Evolutionary conservation across 2,888 invertebrate genomes (phyloP).

Genomic region (Eupithecia tripunctaria): DNA sequence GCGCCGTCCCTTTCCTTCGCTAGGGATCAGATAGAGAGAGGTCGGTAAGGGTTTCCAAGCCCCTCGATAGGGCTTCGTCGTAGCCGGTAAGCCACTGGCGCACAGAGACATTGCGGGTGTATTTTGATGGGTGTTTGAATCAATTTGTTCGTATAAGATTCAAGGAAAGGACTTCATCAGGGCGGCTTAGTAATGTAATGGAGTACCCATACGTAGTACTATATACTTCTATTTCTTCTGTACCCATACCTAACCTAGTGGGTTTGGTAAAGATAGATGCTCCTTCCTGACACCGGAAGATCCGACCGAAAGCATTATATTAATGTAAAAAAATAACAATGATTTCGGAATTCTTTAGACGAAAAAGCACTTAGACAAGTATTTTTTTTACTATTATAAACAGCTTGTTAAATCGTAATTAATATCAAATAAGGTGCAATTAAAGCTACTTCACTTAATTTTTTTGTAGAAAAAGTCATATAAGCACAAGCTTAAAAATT

Average conservation of each 20-base stretch:
- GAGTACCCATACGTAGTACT: not conserved
- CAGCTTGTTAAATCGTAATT: no score
- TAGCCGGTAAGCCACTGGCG: slow-evolving; percentile 40
- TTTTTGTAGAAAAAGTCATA: no score
- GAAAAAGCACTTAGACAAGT: no score
- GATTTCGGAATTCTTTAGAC: not conserved
- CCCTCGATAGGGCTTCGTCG: slow-evolving; percentile 57
- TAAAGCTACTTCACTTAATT: no score
- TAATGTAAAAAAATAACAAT: not conserved
- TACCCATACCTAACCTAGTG: not conserved
- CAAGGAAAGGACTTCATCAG: not conserved
- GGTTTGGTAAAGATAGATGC: not conserved
- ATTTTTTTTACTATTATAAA: no score
- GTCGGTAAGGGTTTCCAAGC: slow-evolving; percentile 46
- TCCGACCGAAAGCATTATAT: not conserved
- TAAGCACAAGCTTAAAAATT: no score
- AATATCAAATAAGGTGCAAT: no score
- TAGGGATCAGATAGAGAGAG: slow-evolving; percentile 47
- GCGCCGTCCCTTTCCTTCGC: slow-evolving; percentile 48
- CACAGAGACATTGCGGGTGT: slow-evolving; percentile 41
- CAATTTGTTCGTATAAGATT: slow-evolving; percentile 10
- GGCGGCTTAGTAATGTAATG: not conserved
- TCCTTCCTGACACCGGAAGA: not conserved
- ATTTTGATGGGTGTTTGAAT: slow-evolving; percentile 37
- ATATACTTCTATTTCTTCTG: no score